These are phyloP conservation scores for Globia sparganii DNA, from an alignment of 2,888 invertebrate species.

Conservation along the genomic window DNA sequence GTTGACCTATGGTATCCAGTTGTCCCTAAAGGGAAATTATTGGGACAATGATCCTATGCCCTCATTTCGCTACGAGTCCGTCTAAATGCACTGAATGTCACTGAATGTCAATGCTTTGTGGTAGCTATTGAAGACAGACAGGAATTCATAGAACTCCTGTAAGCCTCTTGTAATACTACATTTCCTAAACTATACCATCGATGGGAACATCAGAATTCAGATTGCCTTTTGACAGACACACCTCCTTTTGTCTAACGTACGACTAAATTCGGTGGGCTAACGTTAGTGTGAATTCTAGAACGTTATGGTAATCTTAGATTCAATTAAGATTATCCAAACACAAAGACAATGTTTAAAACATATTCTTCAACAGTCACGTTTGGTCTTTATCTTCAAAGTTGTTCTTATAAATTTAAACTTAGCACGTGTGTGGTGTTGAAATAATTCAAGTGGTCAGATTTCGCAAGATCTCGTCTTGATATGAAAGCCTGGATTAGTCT, in stretches of 20 bases:
- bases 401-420: conserved; percentile 60
- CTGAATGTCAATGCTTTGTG: neutral
- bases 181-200: neutral
- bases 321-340: conserved; percentile 51
- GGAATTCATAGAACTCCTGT: neutral
- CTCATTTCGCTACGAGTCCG: neutral
- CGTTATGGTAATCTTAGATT: conserved; percentile 53
- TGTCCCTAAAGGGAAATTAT: neutral
- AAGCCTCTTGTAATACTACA: neutral
- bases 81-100: neutral
- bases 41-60: neutral
- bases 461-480: conserved; percentile 9
- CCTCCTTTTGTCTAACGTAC: neutral
- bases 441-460: conserved; percentile 41
- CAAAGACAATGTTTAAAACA: conserved; percentile 53
- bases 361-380: conserved; percentile 59
- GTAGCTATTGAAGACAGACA: neutral
- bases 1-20: neutral
- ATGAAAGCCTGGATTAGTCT: neutral
- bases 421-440: conserved; percentile 51
- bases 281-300: conserved; percentile 33
- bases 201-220: too few species aligned
- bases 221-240: neutral
- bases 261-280: neutral
- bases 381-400: conserved; percentile 42